phyloP scores from a whole-genome alignment of 1,140 invertebrate genomes.

The Pachypeltis micranthus region DNA sequence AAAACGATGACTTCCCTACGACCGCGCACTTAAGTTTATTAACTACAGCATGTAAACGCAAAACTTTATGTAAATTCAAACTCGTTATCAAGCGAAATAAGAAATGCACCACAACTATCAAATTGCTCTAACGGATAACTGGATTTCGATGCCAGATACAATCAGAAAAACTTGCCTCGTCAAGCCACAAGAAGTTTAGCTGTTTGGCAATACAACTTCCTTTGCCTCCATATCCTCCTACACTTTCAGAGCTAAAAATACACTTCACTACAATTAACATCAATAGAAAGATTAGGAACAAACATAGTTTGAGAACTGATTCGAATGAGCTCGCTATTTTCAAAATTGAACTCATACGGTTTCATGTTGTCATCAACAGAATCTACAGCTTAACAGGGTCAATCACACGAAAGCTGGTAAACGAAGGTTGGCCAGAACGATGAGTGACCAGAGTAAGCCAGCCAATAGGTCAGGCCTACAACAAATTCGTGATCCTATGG shows the following conservation, averaged over 20 bases:
- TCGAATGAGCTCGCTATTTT: not conserved
- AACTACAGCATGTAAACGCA: not conserved
- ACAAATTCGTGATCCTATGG: too few relatives aligned
- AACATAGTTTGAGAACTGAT: too few relatives aligned
- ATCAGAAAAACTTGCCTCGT: not conserved
- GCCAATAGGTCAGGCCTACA: too few relatives aligned
- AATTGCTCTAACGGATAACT: not conserved
- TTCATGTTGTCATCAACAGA: too few relatives aligned
- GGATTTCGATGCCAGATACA: not conserved
- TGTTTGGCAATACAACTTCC: not conserved
- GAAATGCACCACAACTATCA: too few relatives aligned
- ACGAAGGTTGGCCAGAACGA: too few relatives aligned
- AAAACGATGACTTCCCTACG: not conserved
- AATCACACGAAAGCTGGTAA: too few relatives aligned
- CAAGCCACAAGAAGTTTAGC: not conserved
- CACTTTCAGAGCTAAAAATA: not conserved
- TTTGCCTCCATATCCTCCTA: not conserved
- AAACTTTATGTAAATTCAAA: not conserved
- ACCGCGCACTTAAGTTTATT: not conserved
- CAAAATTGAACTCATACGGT: not conserved
- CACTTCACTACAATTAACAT: not conserved
- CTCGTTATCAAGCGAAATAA: not conserved
- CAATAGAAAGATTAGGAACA: not conserved
- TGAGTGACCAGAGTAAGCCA: too few relatives aligned
- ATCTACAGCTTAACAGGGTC: too few relatives aligned